A percentile compares a stretch with the other conserved stretches of the same genome.
phyloP scores from a whole-genome alignment of 2,797 vertebrate species.

The Basileuterus tristriatus region DNA sequence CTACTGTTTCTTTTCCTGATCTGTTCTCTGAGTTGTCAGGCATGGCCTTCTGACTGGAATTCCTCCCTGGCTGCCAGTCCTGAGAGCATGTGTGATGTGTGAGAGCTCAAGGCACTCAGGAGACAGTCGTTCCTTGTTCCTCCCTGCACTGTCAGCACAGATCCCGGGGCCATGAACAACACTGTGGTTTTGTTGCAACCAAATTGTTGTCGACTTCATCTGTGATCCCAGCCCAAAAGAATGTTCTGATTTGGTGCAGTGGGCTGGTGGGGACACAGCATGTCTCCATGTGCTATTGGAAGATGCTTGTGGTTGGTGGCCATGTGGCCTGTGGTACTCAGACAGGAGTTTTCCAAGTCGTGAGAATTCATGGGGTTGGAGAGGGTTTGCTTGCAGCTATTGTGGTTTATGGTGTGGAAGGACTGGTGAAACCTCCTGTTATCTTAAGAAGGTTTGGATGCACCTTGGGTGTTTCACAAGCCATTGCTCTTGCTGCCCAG shows the following conservation, averaged over 20 bases:
- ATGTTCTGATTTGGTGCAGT: neutral
- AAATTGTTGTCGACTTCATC: neutral
- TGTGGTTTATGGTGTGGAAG: neutral
- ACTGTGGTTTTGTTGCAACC: neutral
- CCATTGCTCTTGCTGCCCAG: neutral
- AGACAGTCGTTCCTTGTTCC: constrained; percentile 37
- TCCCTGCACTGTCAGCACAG: constrained; percentile 2
- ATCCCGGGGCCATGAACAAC: neutral
- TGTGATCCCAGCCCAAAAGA: constrained; percentile 25
- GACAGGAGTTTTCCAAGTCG: neutral
- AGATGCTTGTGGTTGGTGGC: constrained; percentile 32
- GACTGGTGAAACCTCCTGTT: neutral
- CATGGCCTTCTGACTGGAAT: neutral
- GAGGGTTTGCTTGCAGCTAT: neutral
- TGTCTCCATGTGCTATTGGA: neutral
- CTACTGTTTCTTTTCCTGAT: neutral
- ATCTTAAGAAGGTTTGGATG: neutral
- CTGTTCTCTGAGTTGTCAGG: neutral
- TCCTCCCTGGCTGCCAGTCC: neutral
- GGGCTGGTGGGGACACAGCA: neutral
- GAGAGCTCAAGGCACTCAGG: neutral
- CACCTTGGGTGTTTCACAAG: neutral
- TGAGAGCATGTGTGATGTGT: neutral
- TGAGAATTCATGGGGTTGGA: neutral
- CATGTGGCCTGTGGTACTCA: neutral